Conservation (phyloP, 2,113 vertebrate genomes). For the Antigone vipio region DNA sequence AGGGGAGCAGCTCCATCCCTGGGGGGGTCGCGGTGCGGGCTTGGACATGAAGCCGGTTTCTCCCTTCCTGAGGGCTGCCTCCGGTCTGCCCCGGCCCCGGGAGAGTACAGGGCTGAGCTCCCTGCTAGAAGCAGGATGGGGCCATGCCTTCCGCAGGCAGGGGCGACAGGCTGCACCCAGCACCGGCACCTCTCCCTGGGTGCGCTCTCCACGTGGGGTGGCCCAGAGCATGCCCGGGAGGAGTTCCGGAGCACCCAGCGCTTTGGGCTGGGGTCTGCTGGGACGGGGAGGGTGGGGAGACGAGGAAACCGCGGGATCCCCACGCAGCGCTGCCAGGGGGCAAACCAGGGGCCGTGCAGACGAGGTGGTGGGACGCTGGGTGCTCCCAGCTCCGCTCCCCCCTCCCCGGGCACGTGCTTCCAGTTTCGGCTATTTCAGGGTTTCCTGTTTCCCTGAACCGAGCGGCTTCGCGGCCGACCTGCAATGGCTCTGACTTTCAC, state of each 20-base stretch:
- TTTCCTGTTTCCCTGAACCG: constrained; percentile 42
- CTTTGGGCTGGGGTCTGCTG: not conserved
- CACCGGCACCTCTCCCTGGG: not conserved
- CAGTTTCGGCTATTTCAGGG: constrained; percentile 25
- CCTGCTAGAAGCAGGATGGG: not conserved
- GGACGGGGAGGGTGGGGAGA: not conserved
- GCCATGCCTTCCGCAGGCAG: not conserved
- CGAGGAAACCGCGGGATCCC: fast-evolving
- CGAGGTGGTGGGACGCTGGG: not conserved
- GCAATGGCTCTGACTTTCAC: not conserved
- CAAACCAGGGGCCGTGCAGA: not conserved
- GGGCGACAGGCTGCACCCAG: not conserved
- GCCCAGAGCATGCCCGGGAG: not conserved
- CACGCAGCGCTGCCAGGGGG: not conserved
- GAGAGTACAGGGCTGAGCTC: not conserved
- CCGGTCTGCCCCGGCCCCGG: not conserved
- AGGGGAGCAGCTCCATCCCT: not conserved
- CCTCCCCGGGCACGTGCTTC: not conserved
- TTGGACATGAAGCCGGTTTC: not conserved
- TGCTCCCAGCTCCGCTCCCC: not conserved
- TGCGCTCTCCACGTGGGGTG: not conserved
- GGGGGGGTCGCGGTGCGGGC: fast-evolving
- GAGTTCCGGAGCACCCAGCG: not conserved
- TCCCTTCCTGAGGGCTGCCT: not conserved
- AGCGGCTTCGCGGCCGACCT: not conserved